Conservation (phyloP, 2,888 invertebrate genomes). For the Gerosis bhagava region DNA sequence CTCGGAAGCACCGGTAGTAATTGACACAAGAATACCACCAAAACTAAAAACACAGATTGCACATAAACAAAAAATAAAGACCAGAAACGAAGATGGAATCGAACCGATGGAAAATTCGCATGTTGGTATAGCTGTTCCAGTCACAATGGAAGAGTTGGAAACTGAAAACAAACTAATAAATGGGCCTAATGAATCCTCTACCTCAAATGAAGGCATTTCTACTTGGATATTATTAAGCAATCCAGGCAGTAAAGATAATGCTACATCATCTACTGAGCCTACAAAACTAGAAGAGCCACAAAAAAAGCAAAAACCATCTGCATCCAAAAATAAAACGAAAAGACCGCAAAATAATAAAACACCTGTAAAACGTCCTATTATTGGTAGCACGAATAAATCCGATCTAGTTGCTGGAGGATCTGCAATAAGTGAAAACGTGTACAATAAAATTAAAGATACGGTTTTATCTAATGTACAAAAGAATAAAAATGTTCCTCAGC, state of each 20-base stretch:
- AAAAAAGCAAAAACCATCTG: slow-evolving; percentile 59
- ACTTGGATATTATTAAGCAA: slow-evolving; percentile 89
- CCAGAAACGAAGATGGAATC: slow-evolving; percentile 60
- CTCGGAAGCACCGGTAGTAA: slow-evolving; percentile 61
- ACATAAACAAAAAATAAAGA: slow-evolving; percentile 66
- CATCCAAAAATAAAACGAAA: slow-evolving; percentile 61
- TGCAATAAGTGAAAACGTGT: slow-evolving; percentile 73
- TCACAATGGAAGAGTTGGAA: slow-evolving; percentile 84
- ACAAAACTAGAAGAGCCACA: slow-evolving; percentile 56
- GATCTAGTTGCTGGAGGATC: slow-evolving; percentile 73
- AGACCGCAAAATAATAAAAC: slow-evolving; percentile 61
- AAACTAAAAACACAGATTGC: slow-evolving; percentile 79
- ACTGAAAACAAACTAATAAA: slow-evolving; percentile 72
- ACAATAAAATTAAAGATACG: slow-evolving; percentile 85
- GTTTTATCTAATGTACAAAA: slow-evolving; percentile 79
- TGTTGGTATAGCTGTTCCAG: slow-evolving; percentile 85
- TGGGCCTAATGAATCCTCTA: slow-evolving; percentile 65
- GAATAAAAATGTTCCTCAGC: slow-evolving; percentile 60
- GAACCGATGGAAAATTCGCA: slow-evolving; percentile 77
- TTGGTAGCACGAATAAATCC: slow-evolving; percentile 71
- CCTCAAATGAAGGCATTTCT: slow-evolving; percentile 85
- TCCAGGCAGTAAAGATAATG: slow-evolving; percentile 55
- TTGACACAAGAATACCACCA: slow-evolving; percentile 84
- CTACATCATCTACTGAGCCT: slow-evolving; percentile 60
- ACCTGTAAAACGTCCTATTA: slow-evolving; percentile 60